Conservation (phyloP, 2,797 vertebrate species). For the Amphiprion clarkii region DNA sequence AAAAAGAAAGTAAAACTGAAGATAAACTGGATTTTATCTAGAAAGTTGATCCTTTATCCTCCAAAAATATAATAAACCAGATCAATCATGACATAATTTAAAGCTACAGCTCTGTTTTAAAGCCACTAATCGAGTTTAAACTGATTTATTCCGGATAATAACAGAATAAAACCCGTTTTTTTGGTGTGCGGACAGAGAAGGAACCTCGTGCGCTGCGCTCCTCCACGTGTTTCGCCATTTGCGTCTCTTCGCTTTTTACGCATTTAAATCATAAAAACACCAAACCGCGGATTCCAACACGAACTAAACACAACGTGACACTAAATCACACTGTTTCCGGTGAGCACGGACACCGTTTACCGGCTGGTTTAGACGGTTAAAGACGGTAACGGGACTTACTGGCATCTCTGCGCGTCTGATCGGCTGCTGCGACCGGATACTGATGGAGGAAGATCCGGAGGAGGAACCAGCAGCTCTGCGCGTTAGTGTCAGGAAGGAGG, state of each 20-base stretch:
- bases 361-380: neutral
- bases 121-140: neutral
- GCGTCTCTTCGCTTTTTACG: conserved; percentile 7
- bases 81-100: neutral
- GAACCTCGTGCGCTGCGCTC: conserved; percentile 47
- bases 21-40: too few relatives aligned
- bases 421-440: conserved; percentile 76
- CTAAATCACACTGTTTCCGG: too few relatives aligned
- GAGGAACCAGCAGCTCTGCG: conserved; percentile 8
- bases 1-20: neutral
- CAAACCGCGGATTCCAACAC: rapidly evolving
- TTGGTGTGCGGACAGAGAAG: too few relatives aligned
- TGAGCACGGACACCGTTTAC: too few relatives aligned
- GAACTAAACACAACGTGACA: rapidly evolving
- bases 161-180: too few relatives aligned
- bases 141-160: neutral
- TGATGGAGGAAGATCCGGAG: conserved; percentile 67
- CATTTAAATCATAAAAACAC: neutral
- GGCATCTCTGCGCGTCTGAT: conserved; percentile 87
- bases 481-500: too few relatives aligned
- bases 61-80: too few relatives aligned
- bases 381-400: conserved; percentile 85
- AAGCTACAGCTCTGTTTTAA: neutral
- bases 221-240: conserved; percentile 82
- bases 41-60: too few relatives aligned